Percentiles rank a stretch among this genome's conserved stretches.
Conservation (phyloP, 2,113 vertebrate genomes). For the Elachura formosa region DNA sequence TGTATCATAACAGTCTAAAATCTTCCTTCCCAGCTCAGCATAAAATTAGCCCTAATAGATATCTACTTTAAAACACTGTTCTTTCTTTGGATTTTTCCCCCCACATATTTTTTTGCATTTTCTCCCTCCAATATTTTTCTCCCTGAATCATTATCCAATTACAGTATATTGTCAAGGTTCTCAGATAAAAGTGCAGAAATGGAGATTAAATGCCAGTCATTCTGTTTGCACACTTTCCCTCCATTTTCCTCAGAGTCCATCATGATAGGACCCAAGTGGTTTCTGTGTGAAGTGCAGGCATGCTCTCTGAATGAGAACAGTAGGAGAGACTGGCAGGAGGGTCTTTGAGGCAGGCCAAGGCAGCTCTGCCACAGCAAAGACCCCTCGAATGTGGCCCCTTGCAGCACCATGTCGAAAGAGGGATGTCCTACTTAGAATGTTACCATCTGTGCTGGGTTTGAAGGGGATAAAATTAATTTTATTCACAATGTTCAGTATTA, state of each 20-base stretch:
- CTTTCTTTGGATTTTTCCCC: neutral
- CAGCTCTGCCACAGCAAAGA: neutral
- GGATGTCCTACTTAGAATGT: neutral
- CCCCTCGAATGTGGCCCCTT: rapidly evolving
- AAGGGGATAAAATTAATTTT: neutral
- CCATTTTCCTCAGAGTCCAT: neutral
- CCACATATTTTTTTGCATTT: neutral
- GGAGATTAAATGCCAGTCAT: neutral
- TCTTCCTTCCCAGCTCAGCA: neutral
- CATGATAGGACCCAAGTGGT: neutral
- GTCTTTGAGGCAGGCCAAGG: neutral
- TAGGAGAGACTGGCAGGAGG: neutral
- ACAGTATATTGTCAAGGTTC: neutral
- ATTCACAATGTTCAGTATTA: neutral
- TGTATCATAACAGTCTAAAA: neutral
- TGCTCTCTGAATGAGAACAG: neutral
- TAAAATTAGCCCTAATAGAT: neutral
- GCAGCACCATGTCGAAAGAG: neutral
- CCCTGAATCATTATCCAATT: neutral
- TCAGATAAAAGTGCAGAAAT: neutral
- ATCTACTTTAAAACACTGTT: neutral
- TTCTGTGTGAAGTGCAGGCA: neutral
- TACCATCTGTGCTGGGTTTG: neutral
- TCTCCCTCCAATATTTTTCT: neutral
- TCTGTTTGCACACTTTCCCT: neutral